Base-by-base conservation (phyloP, 2,113 vertebrate genomes). In the Oophaga pumilio region DNA sequence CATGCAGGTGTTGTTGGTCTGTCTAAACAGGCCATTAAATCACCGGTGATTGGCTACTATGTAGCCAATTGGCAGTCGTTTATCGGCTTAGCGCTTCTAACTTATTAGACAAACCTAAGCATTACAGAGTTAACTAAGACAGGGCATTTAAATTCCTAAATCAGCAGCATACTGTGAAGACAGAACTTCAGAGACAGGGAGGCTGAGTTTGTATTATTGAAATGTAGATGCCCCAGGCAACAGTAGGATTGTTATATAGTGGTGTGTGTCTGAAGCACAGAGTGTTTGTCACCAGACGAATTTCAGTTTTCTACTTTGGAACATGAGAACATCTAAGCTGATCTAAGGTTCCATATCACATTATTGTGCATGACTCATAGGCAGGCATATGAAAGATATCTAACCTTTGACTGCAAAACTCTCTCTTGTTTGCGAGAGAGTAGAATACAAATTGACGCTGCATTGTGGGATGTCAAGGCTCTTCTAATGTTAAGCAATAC, bases 61-160 rank as follows among this genome's bases (percentile, higher is more conserved):
- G n/a, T n/a, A n/a, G n/a, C n/a, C n/a, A n/a, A n/a, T n/a, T n/a
- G n/a, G n/a, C n/a, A n/a, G n/a, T n/a, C n/a, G n/a, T n/a, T n/a
- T n/a, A n/a, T n/a, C n/a, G n/a, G n/a, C 2, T 33, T 33, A 33
- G 33, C 33, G 5, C 28, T 14, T 18, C 17, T 22, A 69, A 53
- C 43, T 76, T 49, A 22, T 76, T 17, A 85, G 53, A 49, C 24
- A 86, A 79, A 66, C 53, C 76, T 57, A 52, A 49, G 20, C 59
- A 26, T 43, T 56, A 68, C n/a, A 49, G 24, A 71, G 77, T 87
- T 80, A 81, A 79, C 52, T 26, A 53, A 77, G 62, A 59, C 64
- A 87, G 77, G 43, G 73, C 85, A 49, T 87, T 87, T 73, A 71
- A 20, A 87, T 87, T 81, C 77, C 49, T 81, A 87, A 87, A 73